phyloP scores from a whole-genome alignment of 2,888 invertebrate genomes.

The Heliothis peltigera region DNA sequence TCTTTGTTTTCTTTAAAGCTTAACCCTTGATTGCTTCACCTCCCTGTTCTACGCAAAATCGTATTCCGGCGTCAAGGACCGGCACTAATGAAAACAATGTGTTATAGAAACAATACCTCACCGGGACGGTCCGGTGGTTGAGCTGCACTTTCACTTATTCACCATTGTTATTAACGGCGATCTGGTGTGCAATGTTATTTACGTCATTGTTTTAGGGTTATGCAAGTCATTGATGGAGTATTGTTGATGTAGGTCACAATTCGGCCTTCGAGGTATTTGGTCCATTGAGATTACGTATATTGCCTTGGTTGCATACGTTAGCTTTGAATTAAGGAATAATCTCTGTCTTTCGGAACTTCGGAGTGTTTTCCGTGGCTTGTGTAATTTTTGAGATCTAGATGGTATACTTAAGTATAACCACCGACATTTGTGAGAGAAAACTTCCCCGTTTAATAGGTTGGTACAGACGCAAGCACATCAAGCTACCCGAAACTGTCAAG shows the following conservation, averaged over 20 bases:
- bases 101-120: slow-evolving; percentile 82
- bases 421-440: neutral
- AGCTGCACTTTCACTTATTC: slow-evolving; percentile 85
- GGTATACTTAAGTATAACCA: no score
- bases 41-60: slow-evolving; percentile 40
- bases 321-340: slow-evolving; percentile 4
- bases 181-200: slow-evolving; percentile 71
- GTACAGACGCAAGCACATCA: no score
- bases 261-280: slow-evolving; percentile 43
- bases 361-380: neutral
- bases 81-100: slow-evolving; percentile 83
- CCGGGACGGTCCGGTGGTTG: slow-evolving; percentile 80
- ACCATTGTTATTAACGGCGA: slow-evolving; percentile 83
- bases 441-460: no score
- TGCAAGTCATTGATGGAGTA: slow-evolving; percentile 70
- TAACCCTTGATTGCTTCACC: slow-evolving; percentile 49
- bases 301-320: slow-evolving; percentile 3
- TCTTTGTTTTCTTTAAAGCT: slow-evolving; percentile 5
- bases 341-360: neutral
- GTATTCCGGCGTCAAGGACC: slow-evolving; percentile 82
- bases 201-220: slow-evolving; percentile 76
- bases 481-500: no score
- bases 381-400: no score
- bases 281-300: slow-evolving; percentile 31
- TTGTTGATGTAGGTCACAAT: slow-evolving; percentile 54